phyloP scores from a whole-genome alignment of 2,888 invertebrate genomes.

The Lymantria dispar region DNA sequence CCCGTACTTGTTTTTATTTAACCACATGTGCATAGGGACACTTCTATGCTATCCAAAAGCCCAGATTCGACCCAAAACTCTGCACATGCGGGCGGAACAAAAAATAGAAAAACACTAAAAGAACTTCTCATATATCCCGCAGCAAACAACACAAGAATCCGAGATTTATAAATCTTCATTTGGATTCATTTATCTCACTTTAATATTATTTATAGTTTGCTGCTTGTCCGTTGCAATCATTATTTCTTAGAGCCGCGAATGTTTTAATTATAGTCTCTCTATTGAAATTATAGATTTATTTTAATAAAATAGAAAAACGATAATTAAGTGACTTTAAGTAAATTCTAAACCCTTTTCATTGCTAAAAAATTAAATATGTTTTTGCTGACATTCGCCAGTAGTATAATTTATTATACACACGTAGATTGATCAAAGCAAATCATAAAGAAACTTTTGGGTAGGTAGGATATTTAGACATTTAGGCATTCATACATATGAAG shows the following conservation, averaged over 20 bases:
- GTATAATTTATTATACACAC: too few relatives aligned
- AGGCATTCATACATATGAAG: too few relatives aligned
- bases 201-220: conserved; percentile 4
- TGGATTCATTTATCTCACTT: conserved; percentile 14
- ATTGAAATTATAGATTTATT: not conserved
- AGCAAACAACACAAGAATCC: conserved; percentile 4
- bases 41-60: conserved; percentile 44
- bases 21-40: conserved; percentile 61
- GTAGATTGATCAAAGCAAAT: too few relatives aligned
- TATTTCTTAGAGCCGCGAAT: not conserved
- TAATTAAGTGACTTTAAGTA: too few relatives aligned
- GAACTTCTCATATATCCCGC: conserved; percentile 14
- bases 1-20: conserved; percentile 49
- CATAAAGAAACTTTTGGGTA: too few relatives aligned
- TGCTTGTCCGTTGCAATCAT: not conserved
- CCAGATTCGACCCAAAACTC: conserved; percentile 38
- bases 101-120: conserved; percentile 26
- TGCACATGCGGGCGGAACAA: conserved; percentile 63
- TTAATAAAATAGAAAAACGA: too few relatives aligned
- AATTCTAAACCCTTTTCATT: too few relatives aligned
- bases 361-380: too few relatives aligned
- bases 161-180: conserved; percentile 29
- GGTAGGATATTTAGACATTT: too few relatives aligned
- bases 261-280: not conserved
- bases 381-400: too few relatives aligned